A percentile compares a stretch with the other conserved stretches of the same genome.
Evolutionary conservation across 1,140 invertebrate species (phyloP).

Genomic region (Sitophilus oryzae): DNA sequence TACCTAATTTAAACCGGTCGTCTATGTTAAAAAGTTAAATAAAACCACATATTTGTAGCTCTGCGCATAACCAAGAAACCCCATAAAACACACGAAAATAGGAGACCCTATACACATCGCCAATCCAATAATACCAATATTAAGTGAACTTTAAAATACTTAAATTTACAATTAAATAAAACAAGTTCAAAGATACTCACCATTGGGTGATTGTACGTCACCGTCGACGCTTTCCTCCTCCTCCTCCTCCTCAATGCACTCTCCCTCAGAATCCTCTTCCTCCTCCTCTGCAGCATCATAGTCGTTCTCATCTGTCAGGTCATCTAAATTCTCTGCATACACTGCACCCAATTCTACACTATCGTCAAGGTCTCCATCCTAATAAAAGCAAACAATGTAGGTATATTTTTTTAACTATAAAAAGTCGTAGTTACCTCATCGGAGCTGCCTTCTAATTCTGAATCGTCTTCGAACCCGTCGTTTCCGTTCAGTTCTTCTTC

Average conservation of each 20-base stretch:
- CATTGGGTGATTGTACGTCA: constrained; percentile 36
- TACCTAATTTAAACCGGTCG: too few relatives aligned
- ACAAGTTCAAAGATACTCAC: constrained; percentile 28
- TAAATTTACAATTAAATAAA: not conserved
- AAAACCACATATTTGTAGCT: constrained; percentile 1
- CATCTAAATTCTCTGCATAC: constrained; percentile 66
- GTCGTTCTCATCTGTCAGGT: constrained; percentile 54
- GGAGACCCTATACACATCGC: too few relatives aligned
- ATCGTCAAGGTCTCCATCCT: constrained; percentile 54
- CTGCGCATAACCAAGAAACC: too few relatives aligned
- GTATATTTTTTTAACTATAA: not conserved
- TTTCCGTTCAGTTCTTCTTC: constrained; percentile 61
- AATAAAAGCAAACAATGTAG: constrained; percentile 24
- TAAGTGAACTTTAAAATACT: not conserved
- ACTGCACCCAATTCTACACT: constrained; percentile 56
- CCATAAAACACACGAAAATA: too few relatives aligned
- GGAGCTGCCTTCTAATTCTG: constrained; percentile 27
- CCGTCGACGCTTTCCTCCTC: constrained; percentile 60
- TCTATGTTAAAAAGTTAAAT: too few relatives aligned
- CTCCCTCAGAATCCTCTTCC: constrained; percentile 52
- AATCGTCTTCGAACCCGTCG: constrained; percentile 35
- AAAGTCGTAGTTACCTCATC: constrained; percentile 32
- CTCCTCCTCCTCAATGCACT: constrained; percentile 49
- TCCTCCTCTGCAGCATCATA: constrained; percentile 60
- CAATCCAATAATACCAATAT: too few relatives aligned